Evolutionary conservation across 2,888 invertebrate species (phyloP), one percentile per base, ranked within the genome.

Genomic region (Epistrophella euchroma): DNA sequence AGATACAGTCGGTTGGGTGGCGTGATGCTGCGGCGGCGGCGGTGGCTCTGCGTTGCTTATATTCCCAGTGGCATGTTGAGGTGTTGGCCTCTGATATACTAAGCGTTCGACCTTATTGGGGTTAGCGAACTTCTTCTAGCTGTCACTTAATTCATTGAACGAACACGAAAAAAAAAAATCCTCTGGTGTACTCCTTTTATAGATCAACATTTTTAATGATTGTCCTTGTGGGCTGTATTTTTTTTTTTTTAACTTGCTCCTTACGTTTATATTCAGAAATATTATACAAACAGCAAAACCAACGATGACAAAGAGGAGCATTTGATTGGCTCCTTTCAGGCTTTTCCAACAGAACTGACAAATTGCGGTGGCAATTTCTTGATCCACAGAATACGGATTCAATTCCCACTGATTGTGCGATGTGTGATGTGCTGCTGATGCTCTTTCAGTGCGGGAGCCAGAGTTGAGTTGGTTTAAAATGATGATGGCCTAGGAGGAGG

Each of bases 321-420:
- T 78, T 82, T 86, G 82, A 86, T 86, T 86, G 86, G 86, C 86
- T 81, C 86, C 82, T 86, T 86, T 86, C 86, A 86, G 64, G 35
- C 50, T 56, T 70, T 80, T 43, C 35, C 76, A 73, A 78, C 50
- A 77, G 70, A 73, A 52, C 70, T 71, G 86, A 82, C 86, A 86
- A 86, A 86, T 86, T 86, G 86, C 74, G 86, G 86, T 82, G 82
- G 74, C 86, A 86, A 82, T 86, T 86, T 78, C 86, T 82, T 82
- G 82, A 86, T 82, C 86, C 82, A 81, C 86, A 74, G 77, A 86
- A 81, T 86, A 81, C 74, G 77, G 74, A 86, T 82, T 86, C 81
- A 86, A 86, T 86, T 86, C 74, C 17, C 73, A 74, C 86, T 86
- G 86, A 86, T 86, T 86, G 86, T 74, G 77, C 17, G 66, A 68